Conservation (phyloP, 2,888 invertebrate species). For the Eristalinus aeneus region DNA sequence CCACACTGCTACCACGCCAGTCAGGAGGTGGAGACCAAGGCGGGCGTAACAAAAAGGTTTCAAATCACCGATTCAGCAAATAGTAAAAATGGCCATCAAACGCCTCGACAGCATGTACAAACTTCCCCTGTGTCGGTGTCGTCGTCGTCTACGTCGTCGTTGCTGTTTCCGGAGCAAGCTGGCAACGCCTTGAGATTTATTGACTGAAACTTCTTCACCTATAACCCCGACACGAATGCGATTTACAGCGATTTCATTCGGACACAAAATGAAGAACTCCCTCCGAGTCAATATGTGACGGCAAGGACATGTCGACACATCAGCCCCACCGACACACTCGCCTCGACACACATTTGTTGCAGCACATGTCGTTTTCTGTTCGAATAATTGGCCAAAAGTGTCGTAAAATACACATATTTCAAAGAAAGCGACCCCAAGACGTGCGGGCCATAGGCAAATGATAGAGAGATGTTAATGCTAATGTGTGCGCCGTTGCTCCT, state of each 20-base stretch:
- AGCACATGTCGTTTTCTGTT: constrained; percentile 36
- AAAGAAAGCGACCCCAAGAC: background rate
- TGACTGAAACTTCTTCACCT: constrained; percentile 51
- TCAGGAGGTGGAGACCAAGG: too few species aligned
- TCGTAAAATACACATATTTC: constrained; percentile 43
- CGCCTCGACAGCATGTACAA: background rate
- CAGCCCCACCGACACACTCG: background rate
- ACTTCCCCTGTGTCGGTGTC: background rate
- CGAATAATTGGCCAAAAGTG: constrained; percentile 59
- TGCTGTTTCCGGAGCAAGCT: constrained; percentile 25
- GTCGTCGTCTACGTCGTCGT: background rate
- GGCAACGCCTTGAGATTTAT: constrained; percentile 65
- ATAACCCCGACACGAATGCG: constrained; percentile 45
- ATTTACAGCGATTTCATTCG: constrained; percentile 28
- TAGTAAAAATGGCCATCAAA: constrained; percentile 52
- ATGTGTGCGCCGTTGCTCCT: background rate
- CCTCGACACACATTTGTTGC: constrained; percentile 13
- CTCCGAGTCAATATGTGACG: constrained; percentile 28
- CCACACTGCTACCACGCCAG: constrained; percentile 35
- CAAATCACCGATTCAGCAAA: constrained; percentile 56
- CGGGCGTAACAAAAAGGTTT: constrained; percentile 14
- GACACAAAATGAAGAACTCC: constrained; percentile 1
- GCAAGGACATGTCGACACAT: constrained; percentile 13
- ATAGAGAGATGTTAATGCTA: constrained; percentile 35
- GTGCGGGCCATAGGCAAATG: background rate